Evolutionary conservation across 1,140 invertebrate genomes (phyloP).

Genomic region (Pogonus chalceus): DNA sequence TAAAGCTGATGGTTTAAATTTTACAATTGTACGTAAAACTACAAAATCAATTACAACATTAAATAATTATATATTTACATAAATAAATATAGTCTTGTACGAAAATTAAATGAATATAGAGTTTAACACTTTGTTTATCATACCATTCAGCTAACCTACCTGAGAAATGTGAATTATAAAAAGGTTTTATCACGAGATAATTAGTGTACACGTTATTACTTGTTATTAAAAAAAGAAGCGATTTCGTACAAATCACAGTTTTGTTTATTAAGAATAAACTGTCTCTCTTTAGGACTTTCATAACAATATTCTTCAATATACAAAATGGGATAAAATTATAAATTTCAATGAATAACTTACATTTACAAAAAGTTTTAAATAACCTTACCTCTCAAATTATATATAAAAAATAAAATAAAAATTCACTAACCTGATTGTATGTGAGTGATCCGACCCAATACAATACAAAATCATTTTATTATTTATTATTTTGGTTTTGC

Average conservation of each 20-base stretch:
- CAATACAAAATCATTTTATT: background rate
- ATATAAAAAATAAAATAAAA: background rate
- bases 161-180: background rate
- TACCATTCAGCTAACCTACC: slow-evolving; percentile 3
- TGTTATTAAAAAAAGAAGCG: slow-evolving; percentile 2
- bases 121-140: too few species aligned
- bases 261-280: background rate
- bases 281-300: background rate
- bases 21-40: too few species aligned
- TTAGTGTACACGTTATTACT: background rate
- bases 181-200: slow-evolving; percentile 2
- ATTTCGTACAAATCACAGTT: slow-evolving; percentile 3
- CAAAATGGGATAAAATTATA: background rate
- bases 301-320: background rate
- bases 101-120: too few species aligned
- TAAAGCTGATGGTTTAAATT: too few species aligned
- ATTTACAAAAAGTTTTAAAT: background rate
- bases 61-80: too few species aligned
- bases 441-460: slow-evolving; percentile 1
- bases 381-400: background rate
- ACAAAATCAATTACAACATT: too few species aligned
- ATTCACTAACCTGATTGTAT: slow-evolving; percentile 1
- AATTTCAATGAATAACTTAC: background rate
- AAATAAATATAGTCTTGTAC: too few species aligned
- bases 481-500: too few species aligned